Evolutionary conservation across 2,888 invertebrate genomes (phyloP), one percentile per base, ranked within the genome.

Genomic region (Homarus gammarus): DNA sequence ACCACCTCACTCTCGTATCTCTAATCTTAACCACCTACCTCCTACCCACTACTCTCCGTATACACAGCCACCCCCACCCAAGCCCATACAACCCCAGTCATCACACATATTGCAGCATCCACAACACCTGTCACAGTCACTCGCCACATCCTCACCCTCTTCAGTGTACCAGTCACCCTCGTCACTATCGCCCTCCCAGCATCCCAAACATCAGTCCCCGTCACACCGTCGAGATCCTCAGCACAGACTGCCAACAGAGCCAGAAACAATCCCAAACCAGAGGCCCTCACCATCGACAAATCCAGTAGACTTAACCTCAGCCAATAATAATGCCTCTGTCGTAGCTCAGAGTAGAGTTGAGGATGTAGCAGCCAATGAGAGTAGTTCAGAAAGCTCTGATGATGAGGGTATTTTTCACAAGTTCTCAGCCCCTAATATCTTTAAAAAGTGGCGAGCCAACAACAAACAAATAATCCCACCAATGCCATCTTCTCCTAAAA

Each of bases 331-430:
- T 44, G 27, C 40, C 10, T 44, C 68, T 70, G 83, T 44, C 33
- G 31, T 10, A 68, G 18, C 18, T 40, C 40, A 83, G 22, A 44
- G 31, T 38, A 83, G 44, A 44, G 68, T 44, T 44, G 84, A 84
- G 33, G 68, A 70, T 12, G 31, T 49, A 12, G 40, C n/a, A 22
- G 40, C 33, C 8, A 72, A 33, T 56, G 79, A 81, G 33, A 84
- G 70, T 56, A 77, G 70, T 27, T 84, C 89, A 0, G 81, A 89
- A 38, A 84, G 70, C 38, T 89, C 89, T 15, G 89, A 89, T 49
- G 89, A 89, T 27, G 89, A 89, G 31, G 89, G 89, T 18, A 84
- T 89, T 10, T 89, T 89, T 64, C 89, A 89, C 83, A 91, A 91
- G 44, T 88, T 91, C 73, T 82, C 88, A 1, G 78, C 84, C 0